phyloP scores from a whole-genome alignment of 2,113 vertebrate genomes.

The Willisornis vidua region DNA sequence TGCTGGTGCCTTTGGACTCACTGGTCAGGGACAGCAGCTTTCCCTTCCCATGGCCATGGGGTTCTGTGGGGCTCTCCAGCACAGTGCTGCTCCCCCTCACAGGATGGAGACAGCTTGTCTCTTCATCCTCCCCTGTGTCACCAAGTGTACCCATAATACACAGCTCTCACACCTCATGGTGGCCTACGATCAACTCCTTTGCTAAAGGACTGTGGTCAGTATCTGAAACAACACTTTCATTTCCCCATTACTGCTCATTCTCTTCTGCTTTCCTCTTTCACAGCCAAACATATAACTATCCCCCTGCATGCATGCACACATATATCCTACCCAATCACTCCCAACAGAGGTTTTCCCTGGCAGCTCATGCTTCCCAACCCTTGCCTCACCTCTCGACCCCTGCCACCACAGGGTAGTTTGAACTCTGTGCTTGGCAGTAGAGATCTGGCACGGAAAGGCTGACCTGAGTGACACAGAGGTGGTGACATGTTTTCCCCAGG shows the following conservation, averaged over 20 bases:
- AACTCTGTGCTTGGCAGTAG: neutral
- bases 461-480: neutral
- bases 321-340: fast-evolving
- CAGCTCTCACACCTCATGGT: fast-evolving
- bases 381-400: neutral
- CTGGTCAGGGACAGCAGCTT: neutral
- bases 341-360: neutral
- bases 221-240: neutral
- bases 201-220: neutral
- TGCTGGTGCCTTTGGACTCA: neutral
- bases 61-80: neutral
- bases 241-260: neutral
- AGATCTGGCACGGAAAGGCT: neutral
- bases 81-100: fast-evolving
- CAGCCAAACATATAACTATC: neutral
- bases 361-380: neutral
- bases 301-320: fast-evolving
- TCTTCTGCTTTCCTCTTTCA: neutral
- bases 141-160: neutral
- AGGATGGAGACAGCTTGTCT: neutral
- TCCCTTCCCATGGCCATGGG: neutral
- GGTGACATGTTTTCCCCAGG: fast-evolving
- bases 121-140: neutral
- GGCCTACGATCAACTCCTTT: neutral
- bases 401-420: fast-evolving